Percentiles rank a stretch among this genome's conserved stretches.
These are phyloP conservation scores for Hystrix brachyura DNA, from an alignment of 2,113 vertebrate genomes.

Conservation along the genomic window DNA sequence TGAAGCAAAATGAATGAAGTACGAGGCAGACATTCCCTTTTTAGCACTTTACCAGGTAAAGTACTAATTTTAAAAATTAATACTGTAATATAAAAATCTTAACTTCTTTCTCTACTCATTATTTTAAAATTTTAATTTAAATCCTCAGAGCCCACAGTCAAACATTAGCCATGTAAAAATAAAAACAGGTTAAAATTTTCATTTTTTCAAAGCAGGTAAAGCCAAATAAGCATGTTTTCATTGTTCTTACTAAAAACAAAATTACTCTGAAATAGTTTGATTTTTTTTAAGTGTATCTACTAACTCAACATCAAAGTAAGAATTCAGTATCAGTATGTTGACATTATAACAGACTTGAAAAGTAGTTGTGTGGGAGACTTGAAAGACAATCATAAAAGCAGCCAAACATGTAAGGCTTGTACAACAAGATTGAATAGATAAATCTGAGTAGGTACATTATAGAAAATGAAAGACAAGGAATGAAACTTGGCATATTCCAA, in stretches of 20 bases:
- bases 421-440: not conserved
- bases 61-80: not conserved
- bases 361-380: not conserved
- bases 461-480: not conserved
- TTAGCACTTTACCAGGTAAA: not conserved
- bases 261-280: not conserved
- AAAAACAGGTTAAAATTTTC: not conserved
- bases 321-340: not conserved
- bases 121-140: constrained; percentile 50
- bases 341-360: not conserved
- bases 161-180: not conserved
- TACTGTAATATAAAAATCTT: constrained; percentile 1
- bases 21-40: not conserved
- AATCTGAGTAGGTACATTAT: not conserved
- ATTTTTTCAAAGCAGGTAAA: constrained; percentile 6
- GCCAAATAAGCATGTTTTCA: not conserved
- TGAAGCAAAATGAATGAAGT: not conserved
- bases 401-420: constrained; percentile 29
- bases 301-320: constrained; percentile 17
- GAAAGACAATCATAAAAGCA: constrained; percentile 1
- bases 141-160: not conserved
- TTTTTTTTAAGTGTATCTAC: constrained; percentile 45
- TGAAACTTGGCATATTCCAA: not conserved
- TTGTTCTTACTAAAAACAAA: constrained; percentile 25
- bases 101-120: constrained; percentile 45